Evolutionary conservation across 2,888 invertebrate species (phyloP).

Genomic region (Tricholauxania praeusta): DNA sequence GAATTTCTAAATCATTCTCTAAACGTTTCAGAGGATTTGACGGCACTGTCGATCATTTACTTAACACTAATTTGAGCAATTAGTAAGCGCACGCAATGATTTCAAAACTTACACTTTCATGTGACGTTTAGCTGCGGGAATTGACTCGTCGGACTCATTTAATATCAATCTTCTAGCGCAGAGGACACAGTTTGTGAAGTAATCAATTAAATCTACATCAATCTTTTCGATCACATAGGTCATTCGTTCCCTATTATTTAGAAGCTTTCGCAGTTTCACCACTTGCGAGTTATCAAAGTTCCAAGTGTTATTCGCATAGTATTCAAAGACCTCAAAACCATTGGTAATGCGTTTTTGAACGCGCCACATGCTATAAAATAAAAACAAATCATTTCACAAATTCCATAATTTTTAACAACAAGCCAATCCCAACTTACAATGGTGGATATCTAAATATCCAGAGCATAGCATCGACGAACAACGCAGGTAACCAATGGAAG

Average conservation of each 20-base stretch:
- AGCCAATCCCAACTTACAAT: slow-evolving; percentile 73
- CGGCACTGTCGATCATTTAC: no score
- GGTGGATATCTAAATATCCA: slow-evolving; percentile 88
- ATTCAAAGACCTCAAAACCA: slow-evolving; percentile 90
- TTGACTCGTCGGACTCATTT: slow-evolving; percentile 83
- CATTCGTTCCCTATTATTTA: slow-evolving; percentile 76
- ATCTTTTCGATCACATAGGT: slow-evolving; percentile 77
- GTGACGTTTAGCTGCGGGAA: slow-evolving; percentile 83
- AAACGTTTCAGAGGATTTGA: not conserved
- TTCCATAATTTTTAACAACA: not conserved
- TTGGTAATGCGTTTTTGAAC: slow-evolving; percentile 86
- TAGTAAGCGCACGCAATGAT: not conserved
- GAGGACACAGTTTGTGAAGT: slow-evolving; percentile 85
- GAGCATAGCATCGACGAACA: slow-evolving; percentile 83
- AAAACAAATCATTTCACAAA: not conserved
- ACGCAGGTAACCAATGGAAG: slow-evolving; percentile 92
- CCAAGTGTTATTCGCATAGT: slow-evolving; percentile 94
- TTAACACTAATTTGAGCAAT: no score
- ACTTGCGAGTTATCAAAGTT: slow-evolving; percentile 82
- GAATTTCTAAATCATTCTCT: no score
- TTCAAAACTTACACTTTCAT: slow-evolving; percentile 78
- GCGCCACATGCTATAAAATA: slow-evolving; percentile 75
- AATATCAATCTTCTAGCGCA: slow-evolving; percentile 85
- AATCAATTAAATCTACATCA: slow-evolving; percentile 80
- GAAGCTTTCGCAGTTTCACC: slow-evolving; percentile 70